Base-by-base conservation (phyloP, 2,888 invertebrate genomes). In the Ctena decussata region DNA sequence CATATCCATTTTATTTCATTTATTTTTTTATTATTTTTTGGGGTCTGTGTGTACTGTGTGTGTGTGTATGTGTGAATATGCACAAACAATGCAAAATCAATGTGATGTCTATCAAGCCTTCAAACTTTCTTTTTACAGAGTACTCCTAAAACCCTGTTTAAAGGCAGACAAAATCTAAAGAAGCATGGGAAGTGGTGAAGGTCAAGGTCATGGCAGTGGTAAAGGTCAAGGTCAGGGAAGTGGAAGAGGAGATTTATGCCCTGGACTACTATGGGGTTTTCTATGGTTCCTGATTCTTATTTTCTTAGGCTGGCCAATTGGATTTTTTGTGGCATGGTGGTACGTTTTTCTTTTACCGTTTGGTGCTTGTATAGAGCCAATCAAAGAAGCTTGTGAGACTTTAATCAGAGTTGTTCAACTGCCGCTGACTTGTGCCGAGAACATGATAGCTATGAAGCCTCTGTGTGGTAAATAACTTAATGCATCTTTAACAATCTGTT, bases 301-400 rank as follows among this genome's bases (percentile, higher is more conserved):
- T 78, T 95, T 95, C 82, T 86, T 95, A 6, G 95, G 91, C 46
- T 95, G 95, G 93, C 95, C 95, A 6, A 83, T 95, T 8, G 95
- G 90, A 1, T 94, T 94, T 86, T 93, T 95, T 86, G 91, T 95
- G 18, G 93, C 94, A 37, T 93, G 93, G 91, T 89, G 94, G 82
- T 96, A 96, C 85, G 93, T 96, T 5, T 88, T 95, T 46, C 86
- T 96, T 12, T 91, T 95, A 24, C 95, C 95, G n/a, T 94, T 95
- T 83, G 89, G 91, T 15, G 94, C 92, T 21, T 94, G 93, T 46
- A 92, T 94, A 24, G 92, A 92, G 46, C 91, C 93, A 8, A 73
- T 94, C n/a, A 94, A 93, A 75, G 92, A 90, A 0, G 86, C 94
- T 0, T 93, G 94, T 77, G 94, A 94, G 49, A 92, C 94, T n/a